Conservation (phyloP, 2,113 vertebrate species). For the Leptocoma aspasia region DNA sequence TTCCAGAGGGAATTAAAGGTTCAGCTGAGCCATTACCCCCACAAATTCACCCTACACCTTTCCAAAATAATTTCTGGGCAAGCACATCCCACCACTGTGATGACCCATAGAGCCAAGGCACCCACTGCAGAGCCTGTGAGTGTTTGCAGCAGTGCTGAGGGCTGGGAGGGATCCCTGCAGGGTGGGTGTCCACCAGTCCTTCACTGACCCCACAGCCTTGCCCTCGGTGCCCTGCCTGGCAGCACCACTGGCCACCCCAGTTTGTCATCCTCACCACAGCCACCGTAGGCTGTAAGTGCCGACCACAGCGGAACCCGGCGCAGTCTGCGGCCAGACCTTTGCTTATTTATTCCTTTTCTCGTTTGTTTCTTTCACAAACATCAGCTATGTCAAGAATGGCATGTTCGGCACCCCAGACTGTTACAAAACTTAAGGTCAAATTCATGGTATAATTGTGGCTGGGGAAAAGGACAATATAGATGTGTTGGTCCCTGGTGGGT, state of each 20-base stretch:
- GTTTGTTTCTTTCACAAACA: constrained; percentile 37
- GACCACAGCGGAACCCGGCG: neutral
- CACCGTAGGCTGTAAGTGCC: neutral
- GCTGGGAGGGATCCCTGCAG: neutral
- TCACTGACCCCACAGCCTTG: neutral
- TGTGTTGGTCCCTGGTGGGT: neutral
- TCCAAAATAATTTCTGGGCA: neutral
- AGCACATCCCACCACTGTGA: fast-evolving
- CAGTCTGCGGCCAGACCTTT: neutral
- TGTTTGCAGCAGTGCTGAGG: fast-evolving
- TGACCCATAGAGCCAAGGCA: neutral
- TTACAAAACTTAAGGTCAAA: constrained; percentile 32
- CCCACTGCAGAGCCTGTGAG: neutral
- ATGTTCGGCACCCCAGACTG: neutral
- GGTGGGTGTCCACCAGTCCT: neutral
- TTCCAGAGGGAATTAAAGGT: neutral
- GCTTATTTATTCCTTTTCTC: neutral
- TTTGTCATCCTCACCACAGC: constrained; percentile 6
- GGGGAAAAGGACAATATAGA: neutral
- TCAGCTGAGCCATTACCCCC: neutral
- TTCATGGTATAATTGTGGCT: constrained; percentile 8
- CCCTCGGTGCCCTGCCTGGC: neutral
- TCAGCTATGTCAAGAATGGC: constrained; percentile 3
- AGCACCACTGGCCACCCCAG: neutral
- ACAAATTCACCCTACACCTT: neutral